Conservation (phyloP, 2,113 vertebrate genomes). For the Pelmatolapia mariae region DNA sequence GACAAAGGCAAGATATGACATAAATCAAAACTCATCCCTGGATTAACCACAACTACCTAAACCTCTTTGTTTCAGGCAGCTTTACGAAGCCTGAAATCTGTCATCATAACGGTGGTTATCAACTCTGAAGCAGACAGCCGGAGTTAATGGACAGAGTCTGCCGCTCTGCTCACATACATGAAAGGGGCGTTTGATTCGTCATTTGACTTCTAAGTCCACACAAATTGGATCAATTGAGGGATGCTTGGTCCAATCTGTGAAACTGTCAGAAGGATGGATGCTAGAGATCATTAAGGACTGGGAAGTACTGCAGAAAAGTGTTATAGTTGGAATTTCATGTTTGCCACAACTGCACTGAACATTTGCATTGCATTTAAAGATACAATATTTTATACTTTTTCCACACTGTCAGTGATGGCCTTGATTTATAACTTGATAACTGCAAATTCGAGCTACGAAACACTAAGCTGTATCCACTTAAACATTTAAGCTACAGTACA, state of each 20-base stretch:
- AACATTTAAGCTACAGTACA: not conserved
- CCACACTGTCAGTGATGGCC: not conserved
- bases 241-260: not conserved
- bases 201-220: not conserved
- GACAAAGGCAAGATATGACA: not conserved
- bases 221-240: not conserved
- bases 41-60: not conserved
- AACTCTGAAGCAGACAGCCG: too few relatives aligned
- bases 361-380: not conserved
- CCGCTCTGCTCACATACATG: not conserved
- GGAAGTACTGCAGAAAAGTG: not conserved
- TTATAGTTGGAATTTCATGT: not conserved
- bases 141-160: too few relatives aligned
- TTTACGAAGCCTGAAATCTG: not conserved
- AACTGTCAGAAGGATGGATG: not conserved
- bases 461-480: not conserved
- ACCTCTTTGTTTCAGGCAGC: not conserved
- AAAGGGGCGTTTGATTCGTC: not conserved
- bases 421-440: not conserved
- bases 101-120: not conserved
- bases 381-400: not conserved
- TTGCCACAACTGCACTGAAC: not conserved
- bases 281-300: not conserved
- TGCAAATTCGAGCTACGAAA: rapidly evolving
- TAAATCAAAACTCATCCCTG: not conserved